Evolutionary conservation across 2,113 vertebrate species (phyloP), one percentile per base, ranked within the genome.

Genomic region (Eleginops maclovinus): DNA sequence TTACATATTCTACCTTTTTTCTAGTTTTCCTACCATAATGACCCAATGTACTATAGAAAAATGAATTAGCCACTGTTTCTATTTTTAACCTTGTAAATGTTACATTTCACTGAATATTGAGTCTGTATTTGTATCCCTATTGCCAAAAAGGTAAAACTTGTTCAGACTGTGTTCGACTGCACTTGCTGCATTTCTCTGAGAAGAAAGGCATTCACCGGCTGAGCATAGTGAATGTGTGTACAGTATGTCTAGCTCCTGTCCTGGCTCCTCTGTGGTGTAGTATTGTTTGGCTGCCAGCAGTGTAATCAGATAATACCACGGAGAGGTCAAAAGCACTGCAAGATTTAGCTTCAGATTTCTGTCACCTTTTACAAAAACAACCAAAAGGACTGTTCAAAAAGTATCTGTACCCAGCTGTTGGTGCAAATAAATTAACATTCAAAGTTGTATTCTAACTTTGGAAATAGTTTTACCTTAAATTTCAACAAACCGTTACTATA

Each of bases 271-370:
- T 87, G 85, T 85, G 88, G 54, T 83, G 75, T 82, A 75, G 85
- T 87, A 90, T 90, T 91, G 91, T 93, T 90, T 21, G 28, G 62
- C 87, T 94, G 93, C 92, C 92, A 94, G 90, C 85, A 84, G 64
- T 94, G 92, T 92, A 94, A 94, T 92, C 88, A 93, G 92, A 94
- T 92, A 94, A 93, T 90, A 90, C 92, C 91, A 91, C 86, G 72
- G 89, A 93, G 91, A 90, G 89, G 90, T 89, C 88, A 91, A 91
- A 91, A 92, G 85, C 86, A 82, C 91, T 89, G 88, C 90, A 88
- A 90, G 88, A 65, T 87, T 88, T 68, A 90, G 91, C 89, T 81
- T 93, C 91, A 90, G 84, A 92, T 92, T 94, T 90, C 91, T 92
- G 82, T 92, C 92, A 92, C 87, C 85, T 91, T 91, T 86, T 67